Base-by-base conservation (phyloP, 1,140 invertebrate genomes). In the Pogonomyrmex californicus region DNA sequence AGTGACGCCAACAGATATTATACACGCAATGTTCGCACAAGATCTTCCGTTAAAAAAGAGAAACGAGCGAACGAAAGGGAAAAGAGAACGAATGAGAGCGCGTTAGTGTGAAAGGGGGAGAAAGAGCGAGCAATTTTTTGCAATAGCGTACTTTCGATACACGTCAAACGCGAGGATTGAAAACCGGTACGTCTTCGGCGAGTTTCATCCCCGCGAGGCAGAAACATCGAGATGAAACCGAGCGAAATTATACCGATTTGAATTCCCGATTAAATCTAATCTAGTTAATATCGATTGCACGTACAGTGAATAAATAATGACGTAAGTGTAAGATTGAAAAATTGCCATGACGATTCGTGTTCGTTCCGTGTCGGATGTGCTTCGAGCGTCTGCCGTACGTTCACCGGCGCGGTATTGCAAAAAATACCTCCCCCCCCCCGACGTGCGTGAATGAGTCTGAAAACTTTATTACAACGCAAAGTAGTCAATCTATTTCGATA, bases 401-500 rank as follows among this genome's bases (percentile, higher is more conserved):
- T 44, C 30, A 12, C n/a, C 17, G 51, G 44, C 23, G 30, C 68
- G 79, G 4, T 60, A 62, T 62, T 83, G 79, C 79, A 75, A 83
- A 49, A 75, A 75, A 7, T 1, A 60, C 33, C n/a, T 7, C 23
- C 23, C 23, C 23, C 2, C 62, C 33, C n/a, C 12, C 12, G 38
- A 47, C 23, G 23, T 60, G 68, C 17, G 54, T 75, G 68, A 14
- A n/a, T 75, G 79, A 70, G 66, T 73, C 68, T 47, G 82, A 68
- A 54, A 79, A 90, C 54, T 90, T 68, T 87, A 89, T 78, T 66
- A 83, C 87, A 86, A 73, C 83, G 56, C 77, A 66, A 90, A 79
- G 65, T 86, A 75, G 68, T 94, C 90, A 91, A 91, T 93, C 88
- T 91, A 90, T 87, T 87, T 90, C 78, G 92, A 94, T 92, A 91